A percentile compares a stretch with the other conserved stretches of the same genome.
phyloP scores from a whole-genome alignment of 2,888 invertebrate species.

The Caenorhabditis japonica region DNA sequence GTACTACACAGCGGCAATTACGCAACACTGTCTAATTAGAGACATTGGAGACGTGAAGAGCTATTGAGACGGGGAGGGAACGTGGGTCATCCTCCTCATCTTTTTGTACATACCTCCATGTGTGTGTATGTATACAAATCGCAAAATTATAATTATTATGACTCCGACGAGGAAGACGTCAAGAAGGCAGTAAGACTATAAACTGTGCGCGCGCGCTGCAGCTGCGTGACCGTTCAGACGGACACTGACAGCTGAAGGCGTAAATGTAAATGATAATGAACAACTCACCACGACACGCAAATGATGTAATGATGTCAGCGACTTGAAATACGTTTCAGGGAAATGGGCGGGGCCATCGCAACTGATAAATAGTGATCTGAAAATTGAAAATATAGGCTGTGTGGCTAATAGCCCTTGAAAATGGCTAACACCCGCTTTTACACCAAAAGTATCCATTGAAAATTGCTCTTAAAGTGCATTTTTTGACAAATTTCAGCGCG shows the following conservation, averaged over 20 bases:
- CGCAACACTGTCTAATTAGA: slow-evolving; percentile 54
- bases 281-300: slow-evolving; percentile 55
- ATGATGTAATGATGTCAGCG: slow-evolving; percentile 43
- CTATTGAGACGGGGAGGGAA: slow-evolving; percentile 12
- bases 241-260: too few species aligned
- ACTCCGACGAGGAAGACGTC: too few species aligned
- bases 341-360: slow-evolving; percentile 30
- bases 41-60: slow-evolving; percentile 25
- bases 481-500: slow-evolving; percentile 12
- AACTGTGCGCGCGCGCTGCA: too few species aligned
- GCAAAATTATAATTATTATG: slow-evolving; percentile 3
- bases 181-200: slow-evolving; percentile 23
- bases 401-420: background rate
- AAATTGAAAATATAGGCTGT: background rate
- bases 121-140: slow-evolving; percentile 13
- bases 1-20: slow-evolving; percentile 12
- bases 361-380: slow-evolving; percentile 47
- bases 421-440: too few species aligned
- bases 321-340: slow-evolving; percentile 44
- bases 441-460: too few species aligned
- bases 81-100: slow-evolving; percentile 5
- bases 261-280: too few species aligned
- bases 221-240: too few species aligned
- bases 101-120: slow-evolving; percentile 1
- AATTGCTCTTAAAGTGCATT: background rate